phyloP scores from a whole-genome alignment of 2,113 vertebrate species.

The Lichenostomus cassidix region DNA sequence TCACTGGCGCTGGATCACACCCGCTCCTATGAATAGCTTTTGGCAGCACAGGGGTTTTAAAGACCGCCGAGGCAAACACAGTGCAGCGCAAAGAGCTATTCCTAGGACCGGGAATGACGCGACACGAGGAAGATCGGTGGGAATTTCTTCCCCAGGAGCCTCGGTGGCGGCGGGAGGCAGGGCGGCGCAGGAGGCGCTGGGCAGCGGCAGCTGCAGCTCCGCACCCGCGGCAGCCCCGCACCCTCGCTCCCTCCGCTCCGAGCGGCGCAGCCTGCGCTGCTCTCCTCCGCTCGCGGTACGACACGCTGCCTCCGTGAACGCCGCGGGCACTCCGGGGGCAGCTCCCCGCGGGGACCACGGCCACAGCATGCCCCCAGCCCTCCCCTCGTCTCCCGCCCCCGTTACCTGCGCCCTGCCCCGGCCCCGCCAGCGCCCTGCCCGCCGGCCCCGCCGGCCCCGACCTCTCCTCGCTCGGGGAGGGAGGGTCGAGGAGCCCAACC shows the following conservation, averaged over 20 bases:
- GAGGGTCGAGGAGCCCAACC: too few species aligned
- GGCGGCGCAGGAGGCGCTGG: background rate
- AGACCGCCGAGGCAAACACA: background rate
- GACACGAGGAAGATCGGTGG: background rate
- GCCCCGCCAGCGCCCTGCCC: background rate
- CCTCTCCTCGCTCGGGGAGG: background rate
- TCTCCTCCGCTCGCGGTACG: fast-evolving
- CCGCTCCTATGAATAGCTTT: background rate
- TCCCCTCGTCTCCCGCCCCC: background rate
- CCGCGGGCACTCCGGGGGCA: background rate
- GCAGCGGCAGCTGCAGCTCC: background rate
- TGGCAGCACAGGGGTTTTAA: background rate
- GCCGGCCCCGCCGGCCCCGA: background rate
- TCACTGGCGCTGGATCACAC: fast-evolving
- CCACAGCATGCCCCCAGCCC: background rate
- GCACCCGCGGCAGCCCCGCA: background rate
- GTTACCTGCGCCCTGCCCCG: background rate
- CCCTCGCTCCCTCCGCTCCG: fast-evolving
- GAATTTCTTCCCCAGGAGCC: too few species aligned
- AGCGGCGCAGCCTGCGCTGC: background rate
- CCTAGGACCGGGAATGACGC: background rate
- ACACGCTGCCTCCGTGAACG: background rate
- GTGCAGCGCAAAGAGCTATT: background rate
- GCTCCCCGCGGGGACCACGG: background rate
- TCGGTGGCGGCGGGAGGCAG: background rate